Conservation (phyloP, 2,797 vertebrate species). For the Notolepis coatsorum region DNA sequence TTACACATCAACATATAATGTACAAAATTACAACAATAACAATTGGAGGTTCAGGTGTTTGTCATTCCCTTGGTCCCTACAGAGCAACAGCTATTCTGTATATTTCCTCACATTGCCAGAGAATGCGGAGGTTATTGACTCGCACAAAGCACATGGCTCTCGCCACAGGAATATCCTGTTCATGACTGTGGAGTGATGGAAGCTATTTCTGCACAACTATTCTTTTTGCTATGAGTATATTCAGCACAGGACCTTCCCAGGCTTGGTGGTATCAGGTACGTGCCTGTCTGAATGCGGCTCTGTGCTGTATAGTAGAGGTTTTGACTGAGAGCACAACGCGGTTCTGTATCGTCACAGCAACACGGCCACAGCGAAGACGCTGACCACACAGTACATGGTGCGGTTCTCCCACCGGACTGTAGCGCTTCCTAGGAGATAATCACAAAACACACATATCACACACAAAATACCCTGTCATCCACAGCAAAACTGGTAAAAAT, state of each 20-base stretch:
- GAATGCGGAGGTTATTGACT: background rate
- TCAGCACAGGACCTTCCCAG: conserved; percentile 27
- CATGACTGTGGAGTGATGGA: background rate
- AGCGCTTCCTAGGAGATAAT: conserved; percentile 87
- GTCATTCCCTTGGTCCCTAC: conserved; percentile 7
- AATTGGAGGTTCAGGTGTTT: background rate
- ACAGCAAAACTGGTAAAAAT: background rate
- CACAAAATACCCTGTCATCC: background rate
- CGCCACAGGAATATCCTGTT: background rate
- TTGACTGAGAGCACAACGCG: too few species aligned
- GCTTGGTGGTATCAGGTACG: conserved; percentile 15
- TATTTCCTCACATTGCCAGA: background rate
- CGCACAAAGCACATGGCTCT: background rate
- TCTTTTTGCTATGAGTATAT: background rate
- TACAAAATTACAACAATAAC: too few species aligned
- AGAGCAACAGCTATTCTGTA: background rate
- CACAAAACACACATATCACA: background rate
- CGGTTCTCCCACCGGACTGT: conserved; percentile 96
- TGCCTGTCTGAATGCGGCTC: conserved; percentile 20
- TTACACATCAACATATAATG: too few species aligned
- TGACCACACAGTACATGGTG: conserved; percentile 97
- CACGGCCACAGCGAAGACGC: conserved; percentile 93
- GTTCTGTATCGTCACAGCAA: conserved; percentile 74
- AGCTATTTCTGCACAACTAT: conserved; percentile 4
- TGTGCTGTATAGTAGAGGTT: conserved; percentile 2